These are phyloP conservation scores for Drosophila kokeensis DNA, from an alignment of 2,888 invertebrate genomes.

Conservation along the genomic window DNA sequence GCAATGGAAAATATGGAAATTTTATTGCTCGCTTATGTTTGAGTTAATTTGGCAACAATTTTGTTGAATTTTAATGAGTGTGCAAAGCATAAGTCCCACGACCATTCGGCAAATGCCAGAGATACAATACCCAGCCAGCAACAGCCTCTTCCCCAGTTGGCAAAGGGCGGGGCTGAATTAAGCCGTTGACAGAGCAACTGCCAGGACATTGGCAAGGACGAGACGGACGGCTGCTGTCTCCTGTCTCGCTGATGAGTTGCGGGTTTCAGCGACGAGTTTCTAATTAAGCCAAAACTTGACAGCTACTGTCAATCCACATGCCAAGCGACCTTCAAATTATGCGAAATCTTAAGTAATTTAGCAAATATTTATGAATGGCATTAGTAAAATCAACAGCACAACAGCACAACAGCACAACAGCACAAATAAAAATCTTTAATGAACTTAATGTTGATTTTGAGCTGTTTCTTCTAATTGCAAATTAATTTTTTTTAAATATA, in stretches of 20 bases:
- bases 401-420: constrained; percentile 43
- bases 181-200: constrained; percentile 72
- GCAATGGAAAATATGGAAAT: constrained; percentile 74
- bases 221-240: constrained; percentile 7
- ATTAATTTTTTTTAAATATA: constrained; percentile 53
- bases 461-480: constrained; percentile 49
- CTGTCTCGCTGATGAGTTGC: constrained; percentile 38
- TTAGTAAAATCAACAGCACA: constrained; percentile 72
- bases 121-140: constrained; percentile 22
- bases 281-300: constrained; percentile 77
- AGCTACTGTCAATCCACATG: constrained; percentile 66
- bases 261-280: constrained; percentile 59
- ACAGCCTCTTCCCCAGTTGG: background rate
- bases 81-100: constrained; percentile 70
- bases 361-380: constrained; percentile 69
- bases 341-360: constrained; percentile 78
- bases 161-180: constrained; percentile 46
- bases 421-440: constrained; percentile 69
- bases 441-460: constrained; percentile 61
- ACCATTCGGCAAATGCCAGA: constrained; percentile 42
- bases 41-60: constrained; percentile 82
- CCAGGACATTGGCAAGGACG: constrained; percentile 38
- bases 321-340: constrained; percentile 68
- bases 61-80: constrained; percentile 82
- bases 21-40: constrained; percentile 81